These are phyloP conservation scores for Chloroceryle inda DNA, from an alignment of 2,797 vertebrate species.

Conservation along the genomic window DNA sequence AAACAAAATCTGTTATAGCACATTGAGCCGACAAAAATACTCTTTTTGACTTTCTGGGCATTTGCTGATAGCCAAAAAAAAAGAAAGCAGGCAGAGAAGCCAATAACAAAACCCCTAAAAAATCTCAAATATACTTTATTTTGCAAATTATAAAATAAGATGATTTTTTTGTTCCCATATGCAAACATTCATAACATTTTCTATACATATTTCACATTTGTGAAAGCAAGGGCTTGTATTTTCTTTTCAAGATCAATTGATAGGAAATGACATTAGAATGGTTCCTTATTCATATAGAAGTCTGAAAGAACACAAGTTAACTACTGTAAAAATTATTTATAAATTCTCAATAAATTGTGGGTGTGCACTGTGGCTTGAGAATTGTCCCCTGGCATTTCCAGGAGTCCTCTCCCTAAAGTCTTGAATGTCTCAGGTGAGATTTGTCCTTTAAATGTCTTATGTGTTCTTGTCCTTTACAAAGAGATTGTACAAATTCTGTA, in stretches of 20 bases:
- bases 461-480: not conserved
- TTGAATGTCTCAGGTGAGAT: not conserved
- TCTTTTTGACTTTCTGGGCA: not conserved
- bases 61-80: not conserved
- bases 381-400: not conserved
- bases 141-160: not conserved
- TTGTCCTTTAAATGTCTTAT: not conserved
- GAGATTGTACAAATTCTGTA: not conserved
- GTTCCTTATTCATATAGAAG: not conserved
- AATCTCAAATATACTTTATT: not conserved
- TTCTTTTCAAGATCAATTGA: not conserved
- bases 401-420: not conserved
- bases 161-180: not conserved
- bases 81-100: not conserved
- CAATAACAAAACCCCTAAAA: rapidly evolving
- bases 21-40: not conserved
- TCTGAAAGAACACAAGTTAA: not conserved
- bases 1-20: not conserved
- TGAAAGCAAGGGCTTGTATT: not conserved
- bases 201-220: not conserved
- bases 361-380: not conserved
- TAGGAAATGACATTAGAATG: not conserved
- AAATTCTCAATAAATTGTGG: not conserved
- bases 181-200: not conserved
- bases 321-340: not conserved